These are phyloP conservation scores for Hydropsyche betteni DNA, from an alignment of 2,888 invertebrate species.

Conservation along the genomic window DNA sequence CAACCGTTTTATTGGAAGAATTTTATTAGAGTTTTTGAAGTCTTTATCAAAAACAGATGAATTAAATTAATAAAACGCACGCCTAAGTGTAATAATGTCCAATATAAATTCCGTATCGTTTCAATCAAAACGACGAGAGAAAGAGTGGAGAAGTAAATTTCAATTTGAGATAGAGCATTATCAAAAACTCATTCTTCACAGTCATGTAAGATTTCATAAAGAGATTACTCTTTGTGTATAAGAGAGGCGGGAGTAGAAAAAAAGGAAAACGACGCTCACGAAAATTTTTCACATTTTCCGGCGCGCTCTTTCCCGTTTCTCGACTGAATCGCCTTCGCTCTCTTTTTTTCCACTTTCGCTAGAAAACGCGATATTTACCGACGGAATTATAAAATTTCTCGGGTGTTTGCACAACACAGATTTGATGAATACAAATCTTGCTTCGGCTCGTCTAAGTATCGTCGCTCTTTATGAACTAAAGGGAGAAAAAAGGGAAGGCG, in stretches of 20 bases:
- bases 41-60: no score
- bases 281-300: slow-evolving; percentile 13
- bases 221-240: not conserved
- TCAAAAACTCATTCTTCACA: slow-evolving; percentile 18
- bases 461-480: slow-evolving; percentile 6
- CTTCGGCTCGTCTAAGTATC: slow-evolving; percentile 5
- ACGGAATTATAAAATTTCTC: slow-evolving; percentile 23
- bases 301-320: not conserved
- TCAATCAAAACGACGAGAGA: no score
- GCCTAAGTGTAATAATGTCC: no score
- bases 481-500: not conserved
- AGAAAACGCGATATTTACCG: slow-evolving; percentile 13
- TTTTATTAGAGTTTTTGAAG: no score
- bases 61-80: no score
- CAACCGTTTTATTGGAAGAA: no score
- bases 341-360: no score
- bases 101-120: no score
- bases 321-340: not conserved
- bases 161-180: slow-evolving; percentile 15
- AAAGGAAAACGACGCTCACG: not conserved
- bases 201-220: slow-evolving; percentile 19
- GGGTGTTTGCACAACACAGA: slow-evolving; percentile 16
- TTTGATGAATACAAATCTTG: slow-evolving; percentile 23
- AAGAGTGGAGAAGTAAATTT: not conserved
- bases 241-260: not conserved